Evolutionary conservation across 1,140 invertebrate species (phyloP), one percentile per base, ranked within the genome.

Genomic region (Drosophila obscura): DNA sequence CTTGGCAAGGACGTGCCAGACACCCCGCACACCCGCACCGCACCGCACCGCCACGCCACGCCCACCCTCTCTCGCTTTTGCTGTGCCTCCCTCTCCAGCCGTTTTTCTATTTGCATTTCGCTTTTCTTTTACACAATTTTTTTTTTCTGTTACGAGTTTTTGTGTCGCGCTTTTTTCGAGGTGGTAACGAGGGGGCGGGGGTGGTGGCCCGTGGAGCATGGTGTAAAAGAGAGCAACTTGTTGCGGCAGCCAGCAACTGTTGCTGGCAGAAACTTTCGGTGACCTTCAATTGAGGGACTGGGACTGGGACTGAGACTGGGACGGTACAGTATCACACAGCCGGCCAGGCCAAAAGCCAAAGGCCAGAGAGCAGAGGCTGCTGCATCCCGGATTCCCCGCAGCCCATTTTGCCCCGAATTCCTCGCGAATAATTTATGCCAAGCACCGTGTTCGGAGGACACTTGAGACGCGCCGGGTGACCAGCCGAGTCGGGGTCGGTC

Each of bases 91-190:
- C 48, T 46, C 15, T 31, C 50, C 26, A 45, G 16, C 53, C 71
- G 41, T 80, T 87, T 87, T 81, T 82, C 78, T 85, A 87, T 85
- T 85, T 85, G 82, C 82, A 87, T 85, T 85, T 87, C 71, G 71
- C 78, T 85, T 85, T 87, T 85, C 81, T 84, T 87, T 81, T 81
- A 63, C 79, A 84, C 61, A 69, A 61, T 74, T 79, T 73, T 73
- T 73, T 77, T 77, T 67, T 68, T 61, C 56, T 58, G 35, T 49
- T 62, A 46, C 61, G 60, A 58, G 52, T 84, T 80, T 77, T 44
- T 75, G 67, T 66, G 60, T 79, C 49, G 35, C 53, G 44, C 48
- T 65, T 49, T 55, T 65, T 41, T 19, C 13, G 45, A 19, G 28
- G 58, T 19, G 50, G 31, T 19, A 55, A 53, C 44, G 28, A 39